Evolutionary conservation across 2,888 invertebrate genomes (phyloP).

Genomic region (Paralinhomoeus sp.): DNA sequence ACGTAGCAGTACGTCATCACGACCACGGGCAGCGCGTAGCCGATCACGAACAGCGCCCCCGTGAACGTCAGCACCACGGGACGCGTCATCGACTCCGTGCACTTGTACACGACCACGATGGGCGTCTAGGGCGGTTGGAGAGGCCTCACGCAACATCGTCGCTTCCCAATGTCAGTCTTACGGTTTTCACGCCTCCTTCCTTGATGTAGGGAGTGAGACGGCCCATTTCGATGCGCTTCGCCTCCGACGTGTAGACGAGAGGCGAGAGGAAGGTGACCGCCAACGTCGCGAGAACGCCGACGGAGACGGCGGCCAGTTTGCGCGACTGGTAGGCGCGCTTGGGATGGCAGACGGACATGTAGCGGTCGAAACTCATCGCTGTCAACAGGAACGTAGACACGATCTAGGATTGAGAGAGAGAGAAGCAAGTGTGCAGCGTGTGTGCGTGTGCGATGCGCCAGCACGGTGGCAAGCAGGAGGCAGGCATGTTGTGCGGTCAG

Average conservation of each 20-base stretch:
- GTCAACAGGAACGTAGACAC: slow-evolving; percentile 12
- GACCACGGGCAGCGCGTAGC: neutral
- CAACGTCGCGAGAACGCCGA: slow-evolving; percentile 7
- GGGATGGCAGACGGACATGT: slow-evolving; percentile 47
- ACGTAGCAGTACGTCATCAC: neutral
- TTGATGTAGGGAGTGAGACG: slow-evolving; percentile 4
- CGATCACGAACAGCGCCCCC: neutral
- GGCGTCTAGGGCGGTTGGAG: no score
- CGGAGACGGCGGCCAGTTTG: no score
- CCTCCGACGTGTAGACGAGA: slow-evolving; percentile 8
- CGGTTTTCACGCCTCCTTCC: neutral
- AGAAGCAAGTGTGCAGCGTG: no score
- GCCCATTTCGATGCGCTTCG: slow-evolving; percentile 10
- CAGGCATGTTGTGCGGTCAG: no score
- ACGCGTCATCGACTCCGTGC: neutral
- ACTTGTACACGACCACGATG: neutral
- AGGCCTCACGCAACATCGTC: no score
- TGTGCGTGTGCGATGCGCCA: no score
- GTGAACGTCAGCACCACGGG: neutral
- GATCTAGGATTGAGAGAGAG: no score
- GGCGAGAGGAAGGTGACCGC: slow-evolving; percentile 11
- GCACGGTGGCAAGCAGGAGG: no score
- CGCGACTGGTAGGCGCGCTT: no score
- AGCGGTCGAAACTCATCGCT: slow-evolving; percentile 13
- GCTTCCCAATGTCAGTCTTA: neutral